Evolutionary conservation across 2,113 vertebrate genomes (phyloP).

Genomic region (Phaethon lepturus): DNA sequence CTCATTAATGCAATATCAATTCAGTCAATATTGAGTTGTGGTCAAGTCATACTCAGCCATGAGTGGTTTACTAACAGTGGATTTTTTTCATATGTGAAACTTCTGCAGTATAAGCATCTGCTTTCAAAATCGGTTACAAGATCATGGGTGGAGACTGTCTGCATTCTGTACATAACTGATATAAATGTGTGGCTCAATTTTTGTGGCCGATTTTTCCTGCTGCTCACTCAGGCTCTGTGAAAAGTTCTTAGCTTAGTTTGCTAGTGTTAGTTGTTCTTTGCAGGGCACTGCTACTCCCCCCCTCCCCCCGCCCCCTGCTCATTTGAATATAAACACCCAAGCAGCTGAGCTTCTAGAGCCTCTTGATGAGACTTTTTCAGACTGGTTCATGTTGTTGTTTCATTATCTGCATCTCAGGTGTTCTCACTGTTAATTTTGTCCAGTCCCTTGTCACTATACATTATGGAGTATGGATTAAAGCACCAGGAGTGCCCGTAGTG

Average conservation of each 20-base stretch:
- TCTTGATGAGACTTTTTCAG: not conserved
- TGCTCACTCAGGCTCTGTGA: not conserved
- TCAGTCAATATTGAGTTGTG: not conserved
- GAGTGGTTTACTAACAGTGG: not conserved
- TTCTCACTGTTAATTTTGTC: not conserved
- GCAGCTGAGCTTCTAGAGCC: not conserved
- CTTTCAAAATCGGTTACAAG: not conserved
- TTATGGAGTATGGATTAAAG: not conserved
- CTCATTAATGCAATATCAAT: not conserved
- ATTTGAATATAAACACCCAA: not conserved
- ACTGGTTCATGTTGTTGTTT: not conserved
- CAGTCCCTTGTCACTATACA: not conserved
- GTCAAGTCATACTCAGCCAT: not conserved
- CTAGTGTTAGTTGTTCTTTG: not conserved
- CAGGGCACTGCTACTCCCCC: not conserved
- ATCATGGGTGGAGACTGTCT: not conserved
- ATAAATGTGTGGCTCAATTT: not conserved
- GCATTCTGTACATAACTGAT: not conserved
- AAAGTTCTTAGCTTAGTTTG: not conserved
- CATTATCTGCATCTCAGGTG: not conserved
- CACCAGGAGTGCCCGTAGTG: not conserved
- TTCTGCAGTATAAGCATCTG: not conserved
- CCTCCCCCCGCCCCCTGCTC: fast-evolving
- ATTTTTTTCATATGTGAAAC: not conserved
- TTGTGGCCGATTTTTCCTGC: not conserved